phyloP scores from a whole-genome alignment of 2,797 vertebrate species.

The Tenualosa ilisha region DNA sequence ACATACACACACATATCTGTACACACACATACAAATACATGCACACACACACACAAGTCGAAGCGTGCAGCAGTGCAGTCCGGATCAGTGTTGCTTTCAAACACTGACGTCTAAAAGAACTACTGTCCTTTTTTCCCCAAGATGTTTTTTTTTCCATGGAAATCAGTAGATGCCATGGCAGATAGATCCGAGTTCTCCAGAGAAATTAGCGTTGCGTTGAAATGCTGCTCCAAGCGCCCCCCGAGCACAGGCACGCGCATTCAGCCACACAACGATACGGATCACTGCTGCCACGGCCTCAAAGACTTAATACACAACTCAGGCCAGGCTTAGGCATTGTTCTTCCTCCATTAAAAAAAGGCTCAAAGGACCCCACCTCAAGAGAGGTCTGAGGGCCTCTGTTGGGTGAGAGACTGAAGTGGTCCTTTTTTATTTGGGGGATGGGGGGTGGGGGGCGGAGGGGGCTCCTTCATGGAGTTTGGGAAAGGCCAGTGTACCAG shows the following conservation, averaged over 20 bases:
- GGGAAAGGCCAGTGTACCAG: slow-evolving; percentile 6
- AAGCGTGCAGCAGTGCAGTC: background rate
- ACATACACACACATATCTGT: background rate
- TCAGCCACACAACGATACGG: slow-evolving; percentile 17
- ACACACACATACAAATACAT: background rate
- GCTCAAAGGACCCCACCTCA: slow-evolving; percentile 23
- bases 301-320: slow-evolving; percentile 65
- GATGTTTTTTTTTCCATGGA: background rate
- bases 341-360: slow-evolving; percentile 56
- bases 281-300: slow-evolving; percentile 40
- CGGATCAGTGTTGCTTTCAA: background rate
- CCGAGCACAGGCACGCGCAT: background rate
- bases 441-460: background rate
- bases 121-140: background rate
- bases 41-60: background rate
- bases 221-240: background rate
- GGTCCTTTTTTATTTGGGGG: slow-evolving; percentile 28
- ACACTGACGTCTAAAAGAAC: background rate
- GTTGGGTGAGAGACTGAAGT: slow-evolving; percentile 50
- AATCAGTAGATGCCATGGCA: background rate
- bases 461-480: slow-evolving; percentile 26
- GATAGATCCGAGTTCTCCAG: background rate
- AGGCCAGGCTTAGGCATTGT: slow-evolving; percentile 68
- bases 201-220: background rate
- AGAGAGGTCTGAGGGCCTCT: slow-evolving; percentile 60